A percentile compares a stretch with the other conserved stretches of the same genome.
Conservation (phyloP, 1,140 invertebrate genomes). For the Rhagoletis zephyria region DNA sequence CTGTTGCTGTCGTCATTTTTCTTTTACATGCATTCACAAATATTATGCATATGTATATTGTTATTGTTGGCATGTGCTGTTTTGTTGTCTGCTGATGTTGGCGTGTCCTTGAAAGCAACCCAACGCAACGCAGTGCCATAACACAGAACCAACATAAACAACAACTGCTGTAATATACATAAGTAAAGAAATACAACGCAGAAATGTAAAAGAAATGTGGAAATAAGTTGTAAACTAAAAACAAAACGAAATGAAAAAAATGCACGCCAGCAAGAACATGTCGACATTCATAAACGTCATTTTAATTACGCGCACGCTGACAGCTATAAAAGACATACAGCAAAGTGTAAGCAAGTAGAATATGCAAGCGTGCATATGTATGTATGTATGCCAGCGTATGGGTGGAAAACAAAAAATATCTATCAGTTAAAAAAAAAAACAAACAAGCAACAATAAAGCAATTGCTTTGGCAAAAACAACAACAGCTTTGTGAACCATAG, state of each 20-base stretch:
- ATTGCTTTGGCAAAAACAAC: constrained; percentile 39
- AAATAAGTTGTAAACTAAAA: not conserved
- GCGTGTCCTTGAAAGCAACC: constrained; percentile 36
- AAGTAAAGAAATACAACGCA: not conserved
- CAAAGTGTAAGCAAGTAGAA: not conserved
- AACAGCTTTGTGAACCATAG: not conserved
- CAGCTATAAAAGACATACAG: constrained; percentile 42
- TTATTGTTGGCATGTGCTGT: constrained; percentile 9
- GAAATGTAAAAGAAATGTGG: not conserved
- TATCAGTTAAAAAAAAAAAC: constrained; percentile 32
- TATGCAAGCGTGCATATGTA: not conserved
- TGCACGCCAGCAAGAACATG: constrained; percentile 20
- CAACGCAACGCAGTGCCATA: constrained; percentile 6
- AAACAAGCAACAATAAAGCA: constrained; percentile 26
- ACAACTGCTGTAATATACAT: not conserved
- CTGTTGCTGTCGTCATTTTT: not conserved
- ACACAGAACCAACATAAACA: not conserved
- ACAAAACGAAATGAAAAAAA: not conserved
- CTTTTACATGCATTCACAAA: not conserved
- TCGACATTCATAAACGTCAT: constrained; percentile 52
- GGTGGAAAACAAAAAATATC: constrained; percentile 9
- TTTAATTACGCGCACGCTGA: constrained; percentile 51
- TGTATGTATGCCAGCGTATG: not conserved
- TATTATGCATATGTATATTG: not conserved
- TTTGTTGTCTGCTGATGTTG: constrained; percentile 29